A percentile compares a stretch with the other conserved stretches of the same genome.
phyloP scores from a whole-genome alignment of 2,888 invertebrate genomes.

The Apamea crenata region DNA sequence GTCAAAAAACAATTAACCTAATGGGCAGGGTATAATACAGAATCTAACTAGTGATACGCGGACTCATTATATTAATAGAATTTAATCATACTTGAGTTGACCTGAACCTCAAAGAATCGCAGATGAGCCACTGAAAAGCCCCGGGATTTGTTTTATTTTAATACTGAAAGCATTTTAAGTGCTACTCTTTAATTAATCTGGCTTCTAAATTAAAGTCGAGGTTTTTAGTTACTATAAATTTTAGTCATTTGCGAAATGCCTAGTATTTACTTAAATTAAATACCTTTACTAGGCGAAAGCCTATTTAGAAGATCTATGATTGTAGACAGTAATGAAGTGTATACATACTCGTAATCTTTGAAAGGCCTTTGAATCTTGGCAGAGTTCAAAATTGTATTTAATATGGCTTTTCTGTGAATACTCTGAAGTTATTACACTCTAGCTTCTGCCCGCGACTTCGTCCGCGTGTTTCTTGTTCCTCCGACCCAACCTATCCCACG shows the following conservation, averaged over 20 bases:
- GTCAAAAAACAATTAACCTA: too few relatives aligned
- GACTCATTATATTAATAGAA: background rate
- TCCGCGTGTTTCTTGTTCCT: too few relatives aligned
- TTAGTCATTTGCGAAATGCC: background rate
- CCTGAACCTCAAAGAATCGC: background rate
- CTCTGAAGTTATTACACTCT: too few relatives aligned
- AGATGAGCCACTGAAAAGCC: conserved; percentile 10
- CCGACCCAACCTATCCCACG: too few relatives aligned
- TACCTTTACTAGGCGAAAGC: background rate
- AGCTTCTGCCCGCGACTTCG: too few relatives aligned
- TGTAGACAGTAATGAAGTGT: background rate
- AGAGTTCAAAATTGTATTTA: background rate
- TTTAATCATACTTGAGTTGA: background rate
- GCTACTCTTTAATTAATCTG: conserved; percentile 22
- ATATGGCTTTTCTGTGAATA: too few relatives aligned
- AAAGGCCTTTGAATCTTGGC: background rate
- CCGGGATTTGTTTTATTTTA: conserved; percentile 24
- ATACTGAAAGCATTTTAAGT: conserved; percentile 20
- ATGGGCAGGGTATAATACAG: too few relatives aligned
- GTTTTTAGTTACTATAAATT: conserved; percentile 36
- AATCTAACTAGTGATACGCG: too few relatives aligned
- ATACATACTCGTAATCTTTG: background rate
- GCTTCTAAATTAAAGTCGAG: conserved; percentile 9
- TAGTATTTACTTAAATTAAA: conserved; percentile 14
- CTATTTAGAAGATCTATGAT: background rate